Base-by-base conservation (phyloP, 1,140 invertebrate genomes). In the Drosophila sturtevanti region DNA sequence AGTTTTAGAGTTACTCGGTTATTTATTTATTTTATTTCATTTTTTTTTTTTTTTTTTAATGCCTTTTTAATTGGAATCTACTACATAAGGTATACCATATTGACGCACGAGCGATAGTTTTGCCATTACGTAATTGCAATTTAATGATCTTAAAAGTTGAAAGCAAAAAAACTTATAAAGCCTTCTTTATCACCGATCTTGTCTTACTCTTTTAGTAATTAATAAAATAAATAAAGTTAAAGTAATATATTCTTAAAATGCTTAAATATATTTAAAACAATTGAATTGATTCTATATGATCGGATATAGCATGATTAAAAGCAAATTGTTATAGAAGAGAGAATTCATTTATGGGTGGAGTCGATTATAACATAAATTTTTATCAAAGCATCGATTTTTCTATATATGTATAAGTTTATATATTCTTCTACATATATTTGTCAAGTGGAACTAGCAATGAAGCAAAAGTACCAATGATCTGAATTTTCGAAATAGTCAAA, bases 61-160 rank as follows among this genome's bases (percentile, higher is more conserved):
- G 77, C 55, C 34, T 52, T 80, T 80, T 80, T 80, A 80, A 80
- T 80, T 78, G 76, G 69, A 78, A 72, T 76, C 75, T 41, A 68
- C 75, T 41, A 68, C 55, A 69, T 35, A 31, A 72, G 21, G n/a
- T n/a, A 38, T 34, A 22, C 48, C 68, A n/a, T 61, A 56, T 63
- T 58, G 65, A 74, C 41, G 21, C 59, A 41, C 24, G 18, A 21
- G 62, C 62, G n/a, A 21, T 0, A 11, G 65, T 52, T 69, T 61
- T 52, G 63, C 71, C 69, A 78, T 82, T 82, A 76, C 51, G 64
- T 76, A 84, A 82, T 82, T 76, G 62, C 75, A 61, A 82, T 78
- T 82, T 82, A 82, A 82, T 75, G 66, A 75, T 68, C 64, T 34
- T 31, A 37, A 24, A 61, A 62, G 44, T 7, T 34, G 75, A 56